Evolutionary conservation across 2,888 invertebrate species (phyloP), one percentile per base, ranked within the genome.

Genomic region (Mesorhabditis sp.): DNA sequence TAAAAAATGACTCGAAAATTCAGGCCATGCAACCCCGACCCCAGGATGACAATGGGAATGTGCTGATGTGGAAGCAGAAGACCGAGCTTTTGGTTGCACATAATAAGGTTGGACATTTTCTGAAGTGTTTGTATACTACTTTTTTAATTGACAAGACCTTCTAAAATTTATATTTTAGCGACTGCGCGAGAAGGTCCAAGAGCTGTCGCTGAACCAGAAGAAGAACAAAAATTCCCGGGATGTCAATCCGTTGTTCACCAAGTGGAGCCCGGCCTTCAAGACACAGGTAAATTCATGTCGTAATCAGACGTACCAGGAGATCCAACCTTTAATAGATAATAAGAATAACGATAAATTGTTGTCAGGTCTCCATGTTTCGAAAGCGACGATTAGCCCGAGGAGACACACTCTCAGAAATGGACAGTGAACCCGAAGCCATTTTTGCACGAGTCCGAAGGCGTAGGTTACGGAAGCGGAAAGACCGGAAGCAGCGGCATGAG

Each of bases 31-130:
- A 79, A 45, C 73, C 74, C 50, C 70, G 80, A 5, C 72, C 74
- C 4, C 72, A 73, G 15, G 75, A 74, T 43, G 80, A 80, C 61
- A 74, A 74, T 67, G 71, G 73, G 10, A 75, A 74, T 61, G 69
- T 75, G 10, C 70, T 77, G 45, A 70, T 75, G 61, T 80, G 80
- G 80, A 80, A 80, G 44, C 80, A 80, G 68, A 78, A 78, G 67
- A 76, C 76, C 44, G 80, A 80, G 43, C 63, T 78, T 28, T 72
- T 80, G 68, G 80, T 78, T 15, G 77, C 76, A 13, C 80, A 80
- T 65, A 80, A 80, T 67, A 80, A 80, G 74, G 78, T 78, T 6
- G 42, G 68, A 63, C 15, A 68, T 50, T 13, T 7, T 62, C 44
- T 43, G 4, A 50, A 41, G n/a, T 5, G 6, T 4, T 50, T 41